A percentile compares a stretch with the other conserved stretches of the same genome.
Evolutionary conservation across 2,888 invertebrate species (phyloP).

Genomic region (Thecophora atra): DNA sequence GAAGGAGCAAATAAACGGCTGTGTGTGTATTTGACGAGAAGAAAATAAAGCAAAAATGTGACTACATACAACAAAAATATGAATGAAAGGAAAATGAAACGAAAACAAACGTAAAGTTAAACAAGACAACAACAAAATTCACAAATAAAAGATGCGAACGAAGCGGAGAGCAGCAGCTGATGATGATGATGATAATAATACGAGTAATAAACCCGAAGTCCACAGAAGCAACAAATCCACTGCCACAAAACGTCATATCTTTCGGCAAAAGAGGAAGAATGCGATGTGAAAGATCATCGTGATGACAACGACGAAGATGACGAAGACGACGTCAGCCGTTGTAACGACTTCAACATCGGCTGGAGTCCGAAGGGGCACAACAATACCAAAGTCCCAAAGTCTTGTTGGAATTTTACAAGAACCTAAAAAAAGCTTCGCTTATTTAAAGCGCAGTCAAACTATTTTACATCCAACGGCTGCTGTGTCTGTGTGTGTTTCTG

Average conservation of each 20-base stretch:
- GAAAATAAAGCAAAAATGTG: constrained; percentile 18
- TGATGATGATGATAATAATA: constrained; percentile 16
- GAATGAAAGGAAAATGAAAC: constrained; percentile 33
- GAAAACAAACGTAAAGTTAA: constrained; percentile 28
- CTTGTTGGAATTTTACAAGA: too few relatives aligned
- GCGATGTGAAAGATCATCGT: neutral
- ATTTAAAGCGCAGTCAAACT: neutral
- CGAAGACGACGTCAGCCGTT: neutral
- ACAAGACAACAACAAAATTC: constrained; percentile 12
- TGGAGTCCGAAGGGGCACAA: neutral
- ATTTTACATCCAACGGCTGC: neutral
- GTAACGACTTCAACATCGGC: neutral
- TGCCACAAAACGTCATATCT: neutral
- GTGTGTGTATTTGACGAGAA: neutral
- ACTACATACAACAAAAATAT: constrained; percentile 7
- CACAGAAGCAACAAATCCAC: neutral
- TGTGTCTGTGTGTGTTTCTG: neutral
- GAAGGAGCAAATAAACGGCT: constrained; percentile 7
- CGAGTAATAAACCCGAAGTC: constrained; percentile 5
- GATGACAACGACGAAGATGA: neutral
- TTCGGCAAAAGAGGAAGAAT: neutral
- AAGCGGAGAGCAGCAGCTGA: constrained; percentile 30
- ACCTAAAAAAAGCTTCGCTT: too few relatives aligned
- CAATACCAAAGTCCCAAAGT: neutral
- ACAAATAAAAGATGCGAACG: constrained; percentile 34